phyloP scores from a whole-genome alignment of 2,888 invertebrate genomes.

The Leucania comma region DNA sequence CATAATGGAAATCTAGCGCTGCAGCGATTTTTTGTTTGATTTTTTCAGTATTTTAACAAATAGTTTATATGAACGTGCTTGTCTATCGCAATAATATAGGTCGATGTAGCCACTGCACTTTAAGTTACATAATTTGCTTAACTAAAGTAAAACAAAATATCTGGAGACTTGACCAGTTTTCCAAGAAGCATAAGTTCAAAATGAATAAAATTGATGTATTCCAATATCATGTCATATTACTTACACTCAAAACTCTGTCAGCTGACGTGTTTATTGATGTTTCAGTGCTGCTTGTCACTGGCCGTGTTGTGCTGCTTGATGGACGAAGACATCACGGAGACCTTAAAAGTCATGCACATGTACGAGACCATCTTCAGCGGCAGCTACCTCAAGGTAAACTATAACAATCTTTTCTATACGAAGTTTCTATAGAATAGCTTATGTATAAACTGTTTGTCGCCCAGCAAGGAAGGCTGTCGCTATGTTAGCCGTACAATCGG shows the following conservation, averaged over 20 bases:
- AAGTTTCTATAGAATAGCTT: neutral
- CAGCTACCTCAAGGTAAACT: constrained; percentile 93
- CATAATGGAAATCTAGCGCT: too few relatives aligned
- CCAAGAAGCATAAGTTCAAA: too few relatives aligned
- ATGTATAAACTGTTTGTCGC: neutral
- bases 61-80: too few relatives aligned
- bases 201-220: neutral
- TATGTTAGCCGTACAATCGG: too few relatives aligned
- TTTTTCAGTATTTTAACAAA: too few relatives aligned
- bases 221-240: neutral
- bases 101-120: too few relatives aligned
- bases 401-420: neutral
- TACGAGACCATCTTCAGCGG: constrained; percentile 95
- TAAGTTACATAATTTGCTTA: too few relatives aligned
- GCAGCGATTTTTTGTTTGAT: too few relatives aligned
- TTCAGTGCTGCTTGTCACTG: constrained; percentile 95
- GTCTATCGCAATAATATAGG: too few relatives aligned
- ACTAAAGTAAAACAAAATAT: neutral
- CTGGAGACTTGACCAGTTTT: too few relatives aligned
- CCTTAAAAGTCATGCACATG: constrained; percentile 93
- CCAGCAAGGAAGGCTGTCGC: neutral
- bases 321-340: constrained; percentile 94
- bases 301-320: constrained; percentile 96
- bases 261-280: constrained; percentile 41
- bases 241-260: neutral